Evolutionary conservation across 2,113 vertebrate species (phyloP).

Genomic region (Psophia crepitans): DNA sequence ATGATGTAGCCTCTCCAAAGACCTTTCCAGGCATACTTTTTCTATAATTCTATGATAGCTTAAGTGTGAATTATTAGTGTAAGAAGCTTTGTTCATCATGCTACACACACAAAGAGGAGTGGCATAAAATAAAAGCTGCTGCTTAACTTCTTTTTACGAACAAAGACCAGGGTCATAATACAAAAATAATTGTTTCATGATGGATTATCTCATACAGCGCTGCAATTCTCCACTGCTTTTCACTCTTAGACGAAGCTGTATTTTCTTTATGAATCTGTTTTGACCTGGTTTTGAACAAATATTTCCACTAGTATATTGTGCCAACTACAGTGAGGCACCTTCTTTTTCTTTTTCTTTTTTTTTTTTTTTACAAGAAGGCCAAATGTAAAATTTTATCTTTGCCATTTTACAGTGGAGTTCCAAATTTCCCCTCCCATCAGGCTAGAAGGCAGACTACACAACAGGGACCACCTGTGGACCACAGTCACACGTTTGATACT

Average conservation of each 20-base stretch:
- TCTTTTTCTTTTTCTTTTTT: too few species aligned
- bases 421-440: neutral
- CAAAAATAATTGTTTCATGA: neutral
- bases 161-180: neutral
- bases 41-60: neutral
- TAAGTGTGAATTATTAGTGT: neutral
- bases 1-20: neutral
- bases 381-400: neutral
- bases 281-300: neutral
- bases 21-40: neutral
- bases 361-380: neutral
- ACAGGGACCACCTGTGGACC: neutral
- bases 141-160: neutral
- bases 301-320: neutral
- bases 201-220: neutral
- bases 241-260: neutral
- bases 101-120: neutral
- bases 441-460: neutral
- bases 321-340: fast-evolving
- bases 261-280: neutral
- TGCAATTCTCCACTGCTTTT: neutral
- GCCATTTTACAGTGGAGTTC: neutral
- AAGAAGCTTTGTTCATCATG: neutral
- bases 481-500: neutral
- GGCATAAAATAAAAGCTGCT: neutral